phyloP scores from a whole-genome alignment of 2,113 vertebrate genomes.

The Chunga burmeisteri region DNA sequence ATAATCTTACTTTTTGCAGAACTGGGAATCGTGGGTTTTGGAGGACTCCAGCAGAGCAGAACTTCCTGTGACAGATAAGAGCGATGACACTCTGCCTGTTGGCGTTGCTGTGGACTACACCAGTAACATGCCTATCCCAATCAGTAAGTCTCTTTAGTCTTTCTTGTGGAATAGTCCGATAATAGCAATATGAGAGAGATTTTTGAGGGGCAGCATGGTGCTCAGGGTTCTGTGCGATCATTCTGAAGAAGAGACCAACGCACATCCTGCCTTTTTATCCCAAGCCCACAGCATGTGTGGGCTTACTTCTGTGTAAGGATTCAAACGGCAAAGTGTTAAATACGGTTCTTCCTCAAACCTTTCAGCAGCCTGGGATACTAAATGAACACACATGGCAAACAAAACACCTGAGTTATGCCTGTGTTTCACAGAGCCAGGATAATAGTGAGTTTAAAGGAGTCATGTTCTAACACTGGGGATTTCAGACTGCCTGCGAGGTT shows the following conservation, averaged over 20 bases:
- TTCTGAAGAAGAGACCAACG: neutral
- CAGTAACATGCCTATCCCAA: slow-evolving; percentile 82
- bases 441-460: neutral
- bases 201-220: neutral
- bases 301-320: neutral
- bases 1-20: slow-evolving; percentile 63
- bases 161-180: neutral
- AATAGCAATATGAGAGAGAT: neutral
- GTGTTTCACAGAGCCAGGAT: neutral
- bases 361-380: neutral
- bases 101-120: slow-evolving; percentile 90
- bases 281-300: neutral
- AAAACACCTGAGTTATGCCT: neutral
- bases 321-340: neutral
- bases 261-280: neutral
- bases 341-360: neutral
- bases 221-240: neutral
- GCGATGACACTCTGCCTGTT: slow-evolving; percentile 90
- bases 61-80: slow-evolving; percentile 88
- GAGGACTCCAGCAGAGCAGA: slow-evolving; percentile 93
- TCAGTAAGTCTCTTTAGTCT: slow-evolving; percentile 79
- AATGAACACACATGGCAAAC: neutral
- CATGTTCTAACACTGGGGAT: accelerated
- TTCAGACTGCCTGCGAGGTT: neutral
- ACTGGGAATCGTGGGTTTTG: slow-evolving; percentile 92